phyloP scores from a whole-genome alignment of 2,888 invertebrate species.

The Keiferia lycopersicella region DNA sequence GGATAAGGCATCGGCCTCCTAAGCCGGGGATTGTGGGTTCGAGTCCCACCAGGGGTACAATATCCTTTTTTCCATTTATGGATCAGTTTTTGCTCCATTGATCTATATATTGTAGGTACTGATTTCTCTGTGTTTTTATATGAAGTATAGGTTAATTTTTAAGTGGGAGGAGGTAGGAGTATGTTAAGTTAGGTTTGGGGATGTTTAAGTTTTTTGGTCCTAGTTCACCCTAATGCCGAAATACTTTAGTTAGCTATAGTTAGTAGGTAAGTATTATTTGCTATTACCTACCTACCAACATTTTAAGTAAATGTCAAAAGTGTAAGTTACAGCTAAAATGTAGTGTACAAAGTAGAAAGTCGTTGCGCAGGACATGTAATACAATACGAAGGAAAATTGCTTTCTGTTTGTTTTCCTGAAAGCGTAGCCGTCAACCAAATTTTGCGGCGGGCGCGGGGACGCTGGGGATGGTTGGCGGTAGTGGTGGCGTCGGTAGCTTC shows the following conservation, averaged over 20 bases:
- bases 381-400: slow-evolving; percentile 43
- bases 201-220: background rate
- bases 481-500: background rate
- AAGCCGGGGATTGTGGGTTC: slow-evolving; percentile 89
- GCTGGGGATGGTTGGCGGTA: background rate
- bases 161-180: too few relatives aligned
- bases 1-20: slow-evolving; percentile 86
- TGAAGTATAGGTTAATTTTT: background rate
- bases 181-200: background rate
- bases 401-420: slow-evolving; percentile 47
- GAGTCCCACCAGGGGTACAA: slow-evolving; percentile 88
- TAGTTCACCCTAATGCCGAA: too few relatives aligned
- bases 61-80: slow-evolving; percentile 15
- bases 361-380: slow-evolving; percentile 37
- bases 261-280: background rate
- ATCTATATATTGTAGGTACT: too few relatives aligned
- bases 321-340: slow-evolving; percentile 19
- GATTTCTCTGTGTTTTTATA: background rate
- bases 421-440: slow-evolving; percentile 39
- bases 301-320: background rate
- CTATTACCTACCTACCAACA: too few relatives aligned
- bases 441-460: slow-evolving; percentile 25
- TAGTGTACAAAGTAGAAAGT: slow-evolving; percentile 34
- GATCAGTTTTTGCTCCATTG: background rate
- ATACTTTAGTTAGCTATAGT: background rate